phyloP scores from a whole-genome alignment of 2,113 vertebrate species.

The Leucosticte australis region DNA sequence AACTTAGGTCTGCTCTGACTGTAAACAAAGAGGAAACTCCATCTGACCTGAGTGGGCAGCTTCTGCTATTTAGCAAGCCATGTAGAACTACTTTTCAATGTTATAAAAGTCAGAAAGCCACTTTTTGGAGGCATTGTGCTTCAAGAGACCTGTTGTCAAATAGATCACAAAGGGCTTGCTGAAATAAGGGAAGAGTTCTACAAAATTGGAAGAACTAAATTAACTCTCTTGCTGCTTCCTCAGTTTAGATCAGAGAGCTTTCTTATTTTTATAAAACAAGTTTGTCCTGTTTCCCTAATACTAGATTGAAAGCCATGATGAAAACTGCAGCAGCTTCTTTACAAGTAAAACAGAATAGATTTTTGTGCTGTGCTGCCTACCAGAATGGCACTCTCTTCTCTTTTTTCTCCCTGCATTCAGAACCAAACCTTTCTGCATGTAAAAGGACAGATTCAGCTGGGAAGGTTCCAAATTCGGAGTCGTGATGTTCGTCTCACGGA shows the following conservation, averaged over 20 bases:
- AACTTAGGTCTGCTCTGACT: background rate
- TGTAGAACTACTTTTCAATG: background rate
- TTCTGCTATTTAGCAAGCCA: background rate
- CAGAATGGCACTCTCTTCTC: slow-evolving; percentile 45
- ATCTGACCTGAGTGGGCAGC: background rate
- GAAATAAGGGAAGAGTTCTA: background rate
- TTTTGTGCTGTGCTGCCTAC: background rate
- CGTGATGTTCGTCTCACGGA: slow-evolving; percentile 67
- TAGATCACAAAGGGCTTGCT: background rate
- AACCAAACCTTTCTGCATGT: slow-evolving; percentile 73
- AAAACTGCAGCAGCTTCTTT: background rate
- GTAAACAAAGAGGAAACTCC: background rate
- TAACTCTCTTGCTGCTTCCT: background rate
- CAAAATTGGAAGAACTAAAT: background rate
- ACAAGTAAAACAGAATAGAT: background rate
- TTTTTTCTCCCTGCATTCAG: slow-evolving; percentile 25
- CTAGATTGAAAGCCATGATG: background rate
- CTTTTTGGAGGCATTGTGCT: accelerated
- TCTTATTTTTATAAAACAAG: background rate
- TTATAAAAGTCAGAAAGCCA: background rate
- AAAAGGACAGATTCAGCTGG: slow-evolving; percentile 83
- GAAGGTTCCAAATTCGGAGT: slow-evolving; percentile 82
- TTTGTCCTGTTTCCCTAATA: background rate
- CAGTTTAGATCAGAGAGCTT: background rate
- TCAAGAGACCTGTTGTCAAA: background rate